Percentiles rank a stretch among this genome's conserved stretches.
These are phyloP conservation scores for Grallaria varia DNA, from an alignment of 2,113 vertebrate genomes.

Conservation along the genomic window DNA sequence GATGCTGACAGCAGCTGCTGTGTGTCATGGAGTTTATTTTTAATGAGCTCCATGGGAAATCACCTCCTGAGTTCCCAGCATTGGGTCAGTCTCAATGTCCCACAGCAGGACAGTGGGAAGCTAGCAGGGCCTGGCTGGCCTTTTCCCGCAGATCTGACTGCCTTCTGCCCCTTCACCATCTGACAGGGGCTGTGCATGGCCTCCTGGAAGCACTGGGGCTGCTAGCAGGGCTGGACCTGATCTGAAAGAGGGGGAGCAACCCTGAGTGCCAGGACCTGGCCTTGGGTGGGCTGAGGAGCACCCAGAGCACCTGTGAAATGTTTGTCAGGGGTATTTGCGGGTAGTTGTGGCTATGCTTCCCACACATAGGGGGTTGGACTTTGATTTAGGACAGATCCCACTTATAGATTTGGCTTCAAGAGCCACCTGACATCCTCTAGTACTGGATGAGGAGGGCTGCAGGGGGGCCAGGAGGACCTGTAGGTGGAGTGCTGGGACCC, in stretches of 20 bases:
- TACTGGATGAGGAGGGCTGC: not conserved
- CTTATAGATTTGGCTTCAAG: not conserved
- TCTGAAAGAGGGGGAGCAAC: not conserved
- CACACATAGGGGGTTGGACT: not conserved
- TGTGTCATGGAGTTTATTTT: not conserved
- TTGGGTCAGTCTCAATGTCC: not conserved
- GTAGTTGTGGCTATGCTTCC: not conserved
- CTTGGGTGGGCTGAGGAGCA: not conserved
- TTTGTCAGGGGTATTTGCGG: not conserved
- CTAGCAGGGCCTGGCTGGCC: not conserved
- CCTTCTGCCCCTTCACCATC: not conserved
- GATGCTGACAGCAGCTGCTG: not conserved
- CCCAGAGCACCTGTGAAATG: not conserved
- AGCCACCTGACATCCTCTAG: rapidly evolving
- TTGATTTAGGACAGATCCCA: not conserved
- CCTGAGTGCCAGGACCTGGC: not conserved
- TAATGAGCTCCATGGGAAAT: not conserved
- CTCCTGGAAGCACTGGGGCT: not conserved
- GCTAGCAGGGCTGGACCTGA: not conserved
- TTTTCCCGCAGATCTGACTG: not conserved
- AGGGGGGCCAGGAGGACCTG: too few species aligned
- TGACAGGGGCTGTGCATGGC: not conserved
- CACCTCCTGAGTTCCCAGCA: not conserved
- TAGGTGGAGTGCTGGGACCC: not conserved
- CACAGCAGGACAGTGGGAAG: not conserved